These are phyloP conservation scores for Blastomussa wellsi DNA, from an alignment of 92 coral and sea anemone species.

Conservation along the genomic window DNA sequence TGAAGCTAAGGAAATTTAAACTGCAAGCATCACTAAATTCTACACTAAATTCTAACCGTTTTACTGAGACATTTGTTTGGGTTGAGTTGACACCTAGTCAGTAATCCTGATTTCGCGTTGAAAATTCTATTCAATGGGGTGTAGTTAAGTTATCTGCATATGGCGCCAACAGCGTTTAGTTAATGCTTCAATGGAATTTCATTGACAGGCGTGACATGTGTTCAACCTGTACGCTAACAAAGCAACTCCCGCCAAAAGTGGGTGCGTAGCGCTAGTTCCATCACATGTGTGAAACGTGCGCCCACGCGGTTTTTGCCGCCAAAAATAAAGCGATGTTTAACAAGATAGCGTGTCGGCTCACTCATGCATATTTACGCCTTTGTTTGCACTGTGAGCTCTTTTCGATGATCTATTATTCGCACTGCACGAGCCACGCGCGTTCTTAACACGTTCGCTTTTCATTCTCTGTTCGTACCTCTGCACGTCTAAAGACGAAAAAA, in stretches of 20 bases:
- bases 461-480: background rate
- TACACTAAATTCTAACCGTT: background rate
- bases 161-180: slow-evolving; percentile 18
- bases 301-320: slow-evolving; percentile 80
- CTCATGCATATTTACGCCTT: slow-evolving; percentile 43
- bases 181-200: slow-evolving; percentile 47
- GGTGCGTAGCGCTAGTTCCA: slow-evolving; percentile 43
- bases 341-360: slow-evolving; percentile 73
- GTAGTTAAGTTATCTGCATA: background rate
- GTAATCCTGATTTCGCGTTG: background rate
- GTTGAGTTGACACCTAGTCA: background rate
- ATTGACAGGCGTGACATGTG: slow-evolving; percentile 43
- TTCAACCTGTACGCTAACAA: slow-evolving; percentile 45
- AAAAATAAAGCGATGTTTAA: slow-evolving; percentile 72
- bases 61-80: background rate
- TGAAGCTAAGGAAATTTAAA: slow-evolving; percentile 22
- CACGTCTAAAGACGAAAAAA: background rate
- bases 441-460: slow-evolving; percentile 31
- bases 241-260: slow-evolving; percentile 57
- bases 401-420: slow-evolving; percentile 41
- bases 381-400: slow-evolving; percentile 37
- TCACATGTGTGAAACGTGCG: slow-evolving; percentile 88
- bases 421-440: slow-evolving; percentile 41
- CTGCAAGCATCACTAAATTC: slow-evolving; percentile 7
- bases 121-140: background rate